phyloP scores from a whole-genome alignment of 1,140 invertebrate species.

The Caenorhabditis tropicalis region DNA sequence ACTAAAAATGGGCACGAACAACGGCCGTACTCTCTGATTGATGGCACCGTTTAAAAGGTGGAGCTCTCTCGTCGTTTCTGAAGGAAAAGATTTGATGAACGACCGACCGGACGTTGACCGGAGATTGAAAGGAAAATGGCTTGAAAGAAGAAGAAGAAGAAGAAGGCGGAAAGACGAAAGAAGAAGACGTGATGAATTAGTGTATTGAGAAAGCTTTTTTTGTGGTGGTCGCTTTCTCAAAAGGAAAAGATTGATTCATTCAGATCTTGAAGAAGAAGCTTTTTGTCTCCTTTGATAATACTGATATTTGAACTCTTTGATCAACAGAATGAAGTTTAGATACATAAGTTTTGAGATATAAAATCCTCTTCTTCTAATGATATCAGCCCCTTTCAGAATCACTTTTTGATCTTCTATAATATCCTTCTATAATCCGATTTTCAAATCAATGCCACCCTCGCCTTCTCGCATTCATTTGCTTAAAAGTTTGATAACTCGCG shows the following conservation, averaged over 20 bases:
- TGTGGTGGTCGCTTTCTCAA: too few relatives aligned
- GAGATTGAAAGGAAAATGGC: neutral
- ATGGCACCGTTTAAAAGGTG: neutral
- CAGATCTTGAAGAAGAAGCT: too few relatives aligned
- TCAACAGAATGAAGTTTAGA: too few relatives aligned
- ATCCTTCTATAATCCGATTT: too few relatives aligned
- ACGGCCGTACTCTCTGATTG: neutral
- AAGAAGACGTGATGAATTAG: neutral
- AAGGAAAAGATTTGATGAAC: neutral
- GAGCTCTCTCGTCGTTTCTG: too few relatives aligned
- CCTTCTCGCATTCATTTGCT: neutral
- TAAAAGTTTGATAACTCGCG: neutral
- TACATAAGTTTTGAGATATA: too few relatives aligned
- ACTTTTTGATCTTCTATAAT: too few relatives aligned
- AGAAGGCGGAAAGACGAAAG: neutral
- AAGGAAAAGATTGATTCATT: neutral
- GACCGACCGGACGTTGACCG: constrained; percentile 14
- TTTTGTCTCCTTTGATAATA: too few relatives aligned
- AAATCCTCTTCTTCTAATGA: too few relatives aligned
- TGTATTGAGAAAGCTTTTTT: neutral
- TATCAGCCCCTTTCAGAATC: too few relatives aligned
- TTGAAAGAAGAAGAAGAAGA: neutral
- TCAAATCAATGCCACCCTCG: neutral
- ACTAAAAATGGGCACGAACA: neutral
- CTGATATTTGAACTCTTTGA: too few relatives aligned